Percentiles rank a stretch among this genome's conserved stretches.
phyloP scores from a whole-genome alignment of 1,140 invertebrate genomes.

The Lasioglossum baleicum region DNA sequence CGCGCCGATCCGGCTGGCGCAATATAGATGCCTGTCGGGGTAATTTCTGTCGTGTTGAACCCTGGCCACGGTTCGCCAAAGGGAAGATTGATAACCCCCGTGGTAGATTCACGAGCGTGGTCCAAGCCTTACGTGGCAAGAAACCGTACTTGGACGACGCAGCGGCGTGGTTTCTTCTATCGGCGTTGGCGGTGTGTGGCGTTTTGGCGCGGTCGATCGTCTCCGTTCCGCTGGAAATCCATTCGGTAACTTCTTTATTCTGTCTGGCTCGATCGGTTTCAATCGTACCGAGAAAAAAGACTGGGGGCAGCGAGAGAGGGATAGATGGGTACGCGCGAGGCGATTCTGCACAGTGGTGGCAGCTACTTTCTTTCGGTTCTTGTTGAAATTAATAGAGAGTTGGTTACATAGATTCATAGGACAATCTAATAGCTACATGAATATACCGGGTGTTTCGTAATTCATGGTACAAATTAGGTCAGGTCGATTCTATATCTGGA shows the following conservation, averaged over 20 bases:
- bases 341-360: too few species aligned
- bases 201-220: conserved; percentile 7
- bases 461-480: too few species aligned
- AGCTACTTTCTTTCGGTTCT: too few species aligned
- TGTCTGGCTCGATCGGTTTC: background rate
- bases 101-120: conserved; percentile 1
- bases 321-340: too few species aligned
- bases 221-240: background rate
- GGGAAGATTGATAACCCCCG: conserved; percentile 36
- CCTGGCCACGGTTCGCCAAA: background rate
- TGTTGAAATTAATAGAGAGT: too few species aligned
- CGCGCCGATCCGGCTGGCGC: conserved; percentile 6
- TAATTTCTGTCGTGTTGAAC: conserved; percentile 37
- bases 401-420: too few species aligned
- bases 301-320: too few species aligned
- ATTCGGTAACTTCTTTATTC: background rate
- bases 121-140: background rate
- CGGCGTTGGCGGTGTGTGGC: background rate
- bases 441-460: too few species aligned
- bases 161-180: background rate
- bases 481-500: too few species aligned
- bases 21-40: conserved; percentile 13
- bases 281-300: background rate
- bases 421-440: too few species aligned
- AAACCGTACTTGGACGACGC: conserved; percentile 17